Evolutionary conservation across 2,113 vertebrate species (phyloP), one percentile per base, ranked within the genome.

Genomic region (Thalassarche chlororhynchos): DNA sequence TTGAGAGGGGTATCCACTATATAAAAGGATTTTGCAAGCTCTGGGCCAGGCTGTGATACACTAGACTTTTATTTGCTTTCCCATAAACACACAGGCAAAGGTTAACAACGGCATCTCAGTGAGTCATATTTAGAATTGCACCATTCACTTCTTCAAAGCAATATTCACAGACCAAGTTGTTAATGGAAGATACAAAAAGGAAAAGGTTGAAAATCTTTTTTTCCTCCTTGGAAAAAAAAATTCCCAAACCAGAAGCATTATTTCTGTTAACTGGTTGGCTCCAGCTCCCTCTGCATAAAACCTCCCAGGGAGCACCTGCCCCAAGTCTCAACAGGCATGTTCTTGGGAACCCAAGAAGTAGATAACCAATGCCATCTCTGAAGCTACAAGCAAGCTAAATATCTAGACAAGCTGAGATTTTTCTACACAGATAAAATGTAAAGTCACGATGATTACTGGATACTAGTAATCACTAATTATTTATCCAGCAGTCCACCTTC

Each of bases 281-380:
- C 47, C 38, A 52, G 29, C 15, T 95, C 3, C 0, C 38, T 70
- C 38, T 51, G 32, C 17, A 13, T 32, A 38, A 90, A 93, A 60
- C 3, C 5, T 17, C 65, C 32, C 0, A 0, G 16, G 42, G 15
- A 76, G 9, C 2, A 36, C 14, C n/a, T 58, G 29, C 46, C 82
- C 10, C 15, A 68, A 64, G 28, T 36, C 42, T 66, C 55, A 46
- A 31, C 2, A 7, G n/a, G 23, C 29, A 60, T 29, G 8, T 42
- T 83, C 44, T 38, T 28, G 16, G 31, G 55, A 88, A 40, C 10
- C 17, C 38, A 54, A 31, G 15, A 79, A 42, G 34, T 4, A 83
- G 34, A 47, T 60, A 85, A 68, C 10, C 21, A 51, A 20, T 17
- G 15, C 10, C 17, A 79, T 19, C 52, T 57, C 66, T 83, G 62